These are phyloP conservation scores for Onychomys arenicola DNA, from an alignment of 2,797 vertebrate species.

Conservation along the genomic window DNA sequence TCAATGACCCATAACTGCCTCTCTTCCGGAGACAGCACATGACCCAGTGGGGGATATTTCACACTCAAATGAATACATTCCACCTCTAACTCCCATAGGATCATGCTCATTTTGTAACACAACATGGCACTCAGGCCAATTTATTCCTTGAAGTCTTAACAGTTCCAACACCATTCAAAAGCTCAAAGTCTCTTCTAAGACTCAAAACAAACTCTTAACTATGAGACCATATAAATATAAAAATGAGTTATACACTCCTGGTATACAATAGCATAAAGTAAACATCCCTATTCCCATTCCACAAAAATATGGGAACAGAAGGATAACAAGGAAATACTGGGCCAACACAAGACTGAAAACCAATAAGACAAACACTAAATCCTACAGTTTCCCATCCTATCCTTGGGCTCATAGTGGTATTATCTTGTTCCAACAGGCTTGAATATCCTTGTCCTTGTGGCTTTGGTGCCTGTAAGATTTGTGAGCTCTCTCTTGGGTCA, in stretches of 20 bases:
- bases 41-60: neutral
- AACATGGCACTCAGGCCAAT: neutral
- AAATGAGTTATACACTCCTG: neutral
- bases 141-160: neutral
- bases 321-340: neutral
- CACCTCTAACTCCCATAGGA: neutral
- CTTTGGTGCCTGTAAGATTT: neutral
- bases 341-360: neutral
- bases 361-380: neutral
- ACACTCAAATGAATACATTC: neutral
- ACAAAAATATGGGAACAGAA: neutral
- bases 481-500: neutral
- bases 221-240: neutral
- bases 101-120: neutral
- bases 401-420: neutral
- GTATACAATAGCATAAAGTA: neutral
- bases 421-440: neutral
- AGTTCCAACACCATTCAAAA: neutral
- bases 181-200: neutral
- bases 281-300: neutral
- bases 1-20: neutral
- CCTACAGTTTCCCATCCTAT: neutral
- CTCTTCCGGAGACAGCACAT: neutral
- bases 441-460: neutral
- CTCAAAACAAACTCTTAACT: neutral